Percentiles rank a stretch among this genome's conserved stretches.
Conservation (phyloP, 1,140 invertebrate species). For the Aphidius ervi region DNA sequence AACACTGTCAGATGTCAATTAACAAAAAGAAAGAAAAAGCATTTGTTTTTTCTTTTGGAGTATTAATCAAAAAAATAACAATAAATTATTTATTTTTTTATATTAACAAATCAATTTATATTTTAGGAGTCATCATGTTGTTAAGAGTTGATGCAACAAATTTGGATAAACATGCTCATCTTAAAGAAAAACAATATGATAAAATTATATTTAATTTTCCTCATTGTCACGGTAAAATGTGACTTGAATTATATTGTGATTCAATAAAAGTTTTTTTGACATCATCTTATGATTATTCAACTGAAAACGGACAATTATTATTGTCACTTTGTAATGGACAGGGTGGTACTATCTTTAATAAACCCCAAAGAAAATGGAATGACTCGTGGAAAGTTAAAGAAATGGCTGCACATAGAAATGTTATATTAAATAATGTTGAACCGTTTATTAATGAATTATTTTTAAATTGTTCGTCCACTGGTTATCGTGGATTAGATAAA, state of each 20-base stretch:
- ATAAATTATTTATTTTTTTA: no score
- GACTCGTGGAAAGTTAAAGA: no score
- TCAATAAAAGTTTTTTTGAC: constrained; percentile 57
- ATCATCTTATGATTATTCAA: constrained; percentile 46
- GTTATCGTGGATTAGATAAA: constrained; percentile 57
- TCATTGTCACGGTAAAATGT: constrained; percentile 63
- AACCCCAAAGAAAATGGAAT: no score
- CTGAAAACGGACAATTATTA: constrained; percentile 46
- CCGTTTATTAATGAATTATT: constrained; percentile 48
- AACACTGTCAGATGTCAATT: no score
- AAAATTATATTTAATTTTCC: constrained; percentile 65
- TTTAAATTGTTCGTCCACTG: constrained; percentile 49
- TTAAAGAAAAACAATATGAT: constrained; percentile 44
- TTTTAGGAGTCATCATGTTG: constrained; percentile 52
- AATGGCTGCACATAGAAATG: no score
- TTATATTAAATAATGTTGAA: constrained; percentile 50
- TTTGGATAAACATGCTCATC: constrained; percentile 33
- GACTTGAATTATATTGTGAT: constrained; percentile 58
- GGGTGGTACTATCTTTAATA: no score
- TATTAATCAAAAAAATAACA: no score
- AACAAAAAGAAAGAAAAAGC: no score
- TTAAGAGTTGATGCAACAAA: constrained; percentile 56
- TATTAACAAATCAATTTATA: no score
- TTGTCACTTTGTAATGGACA: constrained; percentile 60
- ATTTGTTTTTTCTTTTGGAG: no score